Conservation (phyloP, 2,888 invertebrate genomes). For the Acronicta leporina region DNA sequence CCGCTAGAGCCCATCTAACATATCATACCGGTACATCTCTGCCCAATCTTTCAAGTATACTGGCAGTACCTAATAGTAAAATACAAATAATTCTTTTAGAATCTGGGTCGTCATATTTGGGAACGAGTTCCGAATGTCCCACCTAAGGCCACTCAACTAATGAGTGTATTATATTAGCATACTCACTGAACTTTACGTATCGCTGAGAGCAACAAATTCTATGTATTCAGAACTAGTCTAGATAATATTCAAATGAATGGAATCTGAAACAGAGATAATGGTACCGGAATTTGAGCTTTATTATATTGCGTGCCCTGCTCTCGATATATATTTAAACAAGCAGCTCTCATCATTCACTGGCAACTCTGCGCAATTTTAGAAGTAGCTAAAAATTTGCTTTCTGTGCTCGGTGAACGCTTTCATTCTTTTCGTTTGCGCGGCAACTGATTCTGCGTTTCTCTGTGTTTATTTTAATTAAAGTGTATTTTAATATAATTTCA, state of each 20-base stretch:
- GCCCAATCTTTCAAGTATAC: too few species aligned
- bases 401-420: too few species aligned
- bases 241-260: background rate
- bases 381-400: too few species aligned
- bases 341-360: too few species aligned
- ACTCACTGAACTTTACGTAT: slow-evolving; percentile 51
- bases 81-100: slow-evolving; percentile 8
- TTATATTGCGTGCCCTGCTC: background rate
- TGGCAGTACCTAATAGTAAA: background rate
- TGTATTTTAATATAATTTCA: too few species aligned
- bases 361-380: too few species aligned
- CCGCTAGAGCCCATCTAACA: too few species aligned
- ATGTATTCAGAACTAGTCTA: slow-evolving; percentile 29
- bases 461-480: too few species aligned
- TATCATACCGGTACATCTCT: too few species aligned
- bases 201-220: slow-evolving; percentile 10
- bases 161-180: slow-evolving; percentile 43
- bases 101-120: slow-evolving; percentile 40
- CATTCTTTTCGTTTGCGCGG: too few species aligned
- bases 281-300: background rate
- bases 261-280: background rate
- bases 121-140: slow-evolving; percentile 13
- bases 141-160: slow-evolving; percentile 29
- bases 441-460: too few species aligned
- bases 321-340: too few species aligned